Base-by-base conservation (phyloP, 2,113 vertebrate genomes). In the Uria aalge region DNA sequence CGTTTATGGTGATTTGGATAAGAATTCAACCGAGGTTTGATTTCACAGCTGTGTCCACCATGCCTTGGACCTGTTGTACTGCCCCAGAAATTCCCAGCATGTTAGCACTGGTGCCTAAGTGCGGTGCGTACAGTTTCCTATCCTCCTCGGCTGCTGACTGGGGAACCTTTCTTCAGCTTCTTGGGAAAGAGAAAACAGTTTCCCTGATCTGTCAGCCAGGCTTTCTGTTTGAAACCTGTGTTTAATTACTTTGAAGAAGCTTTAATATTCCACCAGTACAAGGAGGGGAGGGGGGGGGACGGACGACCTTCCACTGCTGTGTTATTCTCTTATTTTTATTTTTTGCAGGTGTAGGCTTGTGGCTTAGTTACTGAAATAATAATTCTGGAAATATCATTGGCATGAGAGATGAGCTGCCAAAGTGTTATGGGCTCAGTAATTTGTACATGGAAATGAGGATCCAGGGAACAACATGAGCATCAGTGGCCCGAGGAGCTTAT, bases 391-490 rank as follows among this genome's bases (percentile, higher is more conserved):
- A 76, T 50, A 95, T 82, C 90, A 75, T 41, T 95, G 85, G 87
- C 81, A 93, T 85, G 91, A 96, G 81, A 92, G 78, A 96, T 62
- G 71, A 95, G 77, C 87, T 97, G 94, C 81, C 91, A 91, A 74
- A 94, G 57, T 47, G 62, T 85, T 87, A 91, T 4, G 64, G 91
- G 85, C 81, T 91, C 41, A 36, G 95, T 94, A 95, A 88, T 95
- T 97, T 94, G 93, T 95, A 93, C 91, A 90, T 85, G 78, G 89
- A 97, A 97, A 95, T 88, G 89, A 90, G 94, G 53, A 96, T 72
- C 81, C 69, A 73, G 80, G 91, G 91, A 95, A 91, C 89, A 72
- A 96, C 96, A 94, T 80, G 87, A 97, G 95, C 81, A 96, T 92
- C 87, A 88, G 55, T 85, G 89, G 96, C 93, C 87, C 2, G 8